Conservation (phyloP, 2,888 invertebrate genomes). For the Drosophila picticornis region DNA sequence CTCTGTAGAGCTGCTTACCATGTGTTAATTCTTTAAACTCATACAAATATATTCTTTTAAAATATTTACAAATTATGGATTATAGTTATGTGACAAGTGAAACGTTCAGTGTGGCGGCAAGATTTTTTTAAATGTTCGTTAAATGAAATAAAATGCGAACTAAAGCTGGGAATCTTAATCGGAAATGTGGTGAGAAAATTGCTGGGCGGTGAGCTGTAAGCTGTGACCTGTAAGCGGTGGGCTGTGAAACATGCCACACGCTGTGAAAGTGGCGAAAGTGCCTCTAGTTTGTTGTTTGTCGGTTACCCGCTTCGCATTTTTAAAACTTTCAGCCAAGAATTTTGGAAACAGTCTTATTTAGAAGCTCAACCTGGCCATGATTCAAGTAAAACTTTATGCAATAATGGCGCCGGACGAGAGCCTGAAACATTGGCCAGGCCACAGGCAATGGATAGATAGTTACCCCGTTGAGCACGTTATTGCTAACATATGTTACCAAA, state of each 20-base stretch:
- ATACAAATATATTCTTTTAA: neutral
- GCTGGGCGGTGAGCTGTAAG: neutral
- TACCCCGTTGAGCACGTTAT: slow-evolving; percentile 58
- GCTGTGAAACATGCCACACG: slow-evolving; percentile 50
- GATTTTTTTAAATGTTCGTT: slow-evolving; percentile 6
- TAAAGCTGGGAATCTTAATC: slow-evolving; percentile 6
- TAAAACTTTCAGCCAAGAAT: slow-evolving; percentile 42
- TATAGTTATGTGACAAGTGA: neutral
- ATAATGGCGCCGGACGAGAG: slow-evolving; percentile 54
- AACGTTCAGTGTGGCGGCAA: neutral
- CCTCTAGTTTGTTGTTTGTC: slow-evolving; percentile 50
- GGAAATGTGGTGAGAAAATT: neutral
- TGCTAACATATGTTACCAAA: slow-evolving; percentile 73
- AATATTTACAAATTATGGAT: neutral
- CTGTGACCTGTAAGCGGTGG: slow-evolving; percentile 5
- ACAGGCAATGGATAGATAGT: slow-evolving; percentile 15
- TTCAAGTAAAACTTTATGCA: slow-evolving; percentile 74
- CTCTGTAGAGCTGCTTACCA: neutral
- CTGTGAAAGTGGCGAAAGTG: slow-evolving; percentile 60
- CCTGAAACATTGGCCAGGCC: slow-evolving; percentile 22
- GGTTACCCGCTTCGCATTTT: slow-evolving; percentile 40
- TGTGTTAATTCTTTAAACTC: neutral
- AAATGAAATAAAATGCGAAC: slow-evolving; percentile 28
- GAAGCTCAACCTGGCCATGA: slow-evolving; percentile 37
- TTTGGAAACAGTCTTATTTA: slow-evolving; percentile 26